A percentile compares a stretch with the other conserved stretches of the same genome.
Conservation (phyloP, 2,888 invertebrate genomes). For the Idaea dimidiata region DNA sequence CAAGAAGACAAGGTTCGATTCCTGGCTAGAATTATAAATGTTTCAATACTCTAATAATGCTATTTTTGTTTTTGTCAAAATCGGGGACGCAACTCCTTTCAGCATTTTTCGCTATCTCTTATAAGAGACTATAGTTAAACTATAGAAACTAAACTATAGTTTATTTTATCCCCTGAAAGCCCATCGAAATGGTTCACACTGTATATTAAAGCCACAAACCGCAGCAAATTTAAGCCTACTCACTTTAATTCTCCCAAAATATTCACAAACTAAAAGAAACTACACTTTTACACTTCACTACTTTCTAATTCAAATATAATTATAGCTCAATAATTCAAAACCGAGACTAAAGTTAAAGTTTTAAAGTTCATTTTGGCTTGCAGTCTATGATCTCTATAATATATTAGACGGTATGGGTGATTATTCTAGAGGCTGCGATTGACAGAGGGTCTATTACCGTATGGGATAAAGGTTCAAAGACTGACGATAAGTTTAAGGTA, state of each 20-base stretch:
- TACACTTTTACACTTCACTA: not conserved
- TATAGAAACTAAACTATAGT: too few species aligned
- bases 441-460: slow-evolving; percentile 71
- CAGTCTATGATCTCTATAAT: not conserved
- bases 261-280: not conserved
- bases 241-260: not conserved
- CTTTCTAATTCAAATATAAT: not conserved
- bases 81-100: too few species aligned
- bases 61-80: too few species aligned
- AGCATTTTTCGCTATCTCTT: too few species aligned
- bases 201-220: not conserved
- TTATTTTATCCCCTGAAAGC: too few species aligned
- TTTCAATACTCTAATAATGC: too few species aligned
- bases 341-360: not conserved
- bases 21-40: too few species aligned
- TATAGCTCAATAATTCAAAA: not conserved
- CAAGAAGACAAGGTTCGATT: too few species aligned
- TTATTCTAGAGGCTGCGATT: slow-evolving; percentile 64
- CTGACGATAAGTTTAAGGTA: slow-evolving; percentile 42
- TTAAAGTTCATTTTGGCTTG: not conserved
- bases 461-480: slow-evolving; percentile 60
- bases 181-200: too few species aligned
- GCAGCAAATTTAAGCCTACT: not conserved
- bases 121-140: too few species aligned
- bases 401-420: slow-evolving; percentile 34